A percentile compares a stretch with the other conserved stretches of the same genome.
Evolutionary conservation across 53 echinoderm and acorn worm species (phyloP).

Genomic region (Actinopyga echinites): DNA sequence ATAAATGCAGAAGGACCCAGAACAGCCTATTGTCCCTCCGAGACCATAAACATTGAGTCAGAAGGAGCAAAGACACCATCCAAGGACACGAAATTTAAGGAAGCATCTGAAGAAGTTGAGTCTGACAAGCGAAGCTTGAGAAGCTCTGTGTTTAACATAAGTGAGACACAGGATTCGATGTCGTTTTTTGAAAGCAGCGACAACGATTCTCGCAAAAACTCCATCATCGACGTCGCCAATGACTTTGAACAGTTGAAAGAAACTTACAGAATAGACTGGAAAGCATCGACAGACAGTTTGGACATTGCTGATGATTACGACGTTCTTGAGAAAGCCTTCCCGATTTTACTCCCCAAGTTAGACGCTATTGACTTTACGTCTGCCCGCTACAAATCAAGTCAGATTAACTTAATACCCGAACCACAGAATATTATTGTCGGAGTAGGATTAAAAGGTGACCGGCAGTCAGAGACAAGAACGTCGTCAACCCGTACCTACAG

Average conservation of each 20-base stretch:
- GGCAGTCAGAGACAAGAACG: background rate
- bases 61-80: background rate
- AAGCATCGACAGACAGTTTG: background rate
- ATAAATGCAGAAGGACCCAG: background rate
- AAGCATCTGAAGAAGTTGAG: background rate
- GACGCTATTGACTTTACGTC: conserved; percentile 59
- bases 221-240: conserved; percentile 27
- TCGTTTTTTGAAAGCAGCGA: conserved; percentile 18
- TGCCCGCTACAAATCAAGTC: conserved; percentile 59
- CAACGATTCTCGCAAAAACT: background rate
- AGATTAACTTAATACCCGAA: conserved; percentile 42
- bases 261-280: conserved; percentile 30
- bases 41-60: conserved; percentile 18
- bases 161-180: background rate
- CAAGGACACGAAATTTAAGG: background rate
- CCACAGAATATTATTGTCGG: conserved; percentile 53
- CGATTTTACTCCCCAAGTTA: conserved; percentile 28
- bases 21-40: background rate
- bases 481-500: conserved; percentile 8
- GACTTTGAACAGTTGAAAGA: conserved; percentile 3
- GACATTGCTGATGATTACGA: conserved; percentile 8
- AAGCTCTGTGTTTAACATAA: conserved; percentile 16
- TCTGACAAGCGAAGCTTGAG: background rate
- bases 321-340: conserved; percentile 37
- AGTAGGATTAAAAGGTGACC: conserved; percentile 38